These are phyloP conservation scores for Cariama cristata DNA, from an alignment of 2,113 vertebrate genomes.

Conservation along the genomic window DNA sequence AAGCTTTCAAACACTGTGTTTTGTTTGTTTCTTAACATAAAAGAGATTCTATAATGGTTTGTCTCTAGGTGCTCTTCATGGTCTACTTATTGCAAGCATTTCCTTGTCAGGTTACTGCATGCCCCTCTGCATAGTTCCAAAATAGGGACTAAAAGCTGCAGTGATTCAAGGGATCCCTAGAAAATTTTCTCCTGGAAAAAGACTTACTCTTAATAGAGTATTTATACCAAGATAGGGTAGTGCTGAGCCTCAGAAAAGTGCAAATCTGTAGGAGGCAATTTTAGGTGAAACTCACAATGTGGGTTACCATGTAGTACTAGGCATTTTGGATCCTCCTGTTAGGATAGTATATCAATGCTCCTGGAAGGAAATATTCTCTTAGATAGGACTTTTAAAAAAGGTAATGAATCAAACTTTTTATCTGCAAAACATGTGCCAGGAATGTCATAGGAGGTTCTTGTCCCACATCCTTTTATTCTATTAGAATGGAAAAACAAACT, in stretches of 20 bases:
- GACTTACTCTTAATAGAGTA: neutral
- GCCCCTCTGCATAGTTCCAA: neutral
- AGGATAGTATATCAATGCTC: neutral
- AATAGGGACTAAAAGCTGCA: neutral
- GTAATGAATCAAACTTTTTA: neutral
- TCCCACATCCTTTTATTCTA: neutral
- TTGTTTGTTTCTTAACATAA: neutral
- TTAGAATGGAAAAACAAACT: neutral
- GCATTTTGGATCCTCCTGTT: neutral
- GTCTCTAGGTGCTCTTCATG: neutral
- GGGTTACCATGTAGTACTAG: neutral
- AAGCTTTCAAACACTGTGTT: neutral
- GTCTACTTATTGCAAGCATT: neutral
- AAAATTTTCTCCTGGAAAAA: neutral
- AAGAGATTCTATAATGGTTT: neutral
- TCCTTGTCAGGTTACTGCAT: neutral
- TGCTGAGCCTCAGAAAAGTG: neutral
- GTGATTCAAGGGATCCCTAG: neutral
- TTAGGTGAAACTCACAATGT: neutral
- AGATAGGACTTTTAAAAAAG: neutral
- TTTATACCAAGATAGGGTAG: neutral
- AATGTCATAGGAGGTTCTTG: neutral
- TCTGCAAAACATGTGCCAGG: accelerated
- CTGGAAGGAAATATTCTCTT: neutral
- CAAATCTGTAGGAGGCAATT: neutral